phyloP scores from a whole-genome alignment of 2,888 invertebrate species.

The Amphipyra tragopoginis region DNA sequence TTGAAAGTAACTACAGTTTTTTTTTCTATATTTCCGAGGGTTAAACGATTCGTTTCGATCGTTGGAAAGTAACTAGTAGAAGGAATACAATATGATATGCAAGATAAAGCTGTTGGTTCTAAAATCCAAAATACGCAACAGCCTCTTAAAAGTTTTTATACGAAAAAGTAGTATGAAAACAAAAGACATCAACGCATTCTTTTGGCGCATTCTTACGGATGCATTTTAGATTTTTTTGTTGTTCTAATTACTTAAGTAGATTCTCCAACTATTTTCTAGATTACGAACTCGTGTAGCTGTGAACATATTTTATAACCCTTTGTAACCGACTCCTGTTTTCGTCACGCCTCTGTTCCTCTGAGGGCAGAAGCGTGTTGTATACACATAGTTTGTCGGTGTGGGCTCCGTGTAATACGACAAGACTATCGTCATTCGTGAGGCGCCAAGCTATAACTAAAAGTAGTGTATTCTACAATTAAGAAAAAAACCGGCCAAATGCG shows the following conservation, averaged over 20 bases:
- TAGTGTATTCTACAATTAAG: background rate
- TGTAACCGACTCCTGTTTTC: slow-evolving; percentile 8
- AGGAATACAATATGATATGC: background rate
- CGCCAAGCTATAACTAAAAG: background rate
- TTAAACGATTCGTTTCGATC: no score
- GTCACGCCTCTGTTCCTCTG: slow-evolving; percentile 14
- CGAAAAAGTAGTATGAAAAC: slow-evolving; percentile 33
- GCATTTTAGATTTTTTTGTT: background rate
- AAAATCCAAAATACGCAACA: slow-evolving; percentile 7
- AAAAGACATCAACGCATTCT: slow-evolving; percentile 69
- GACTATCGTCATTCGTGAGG: background rate
- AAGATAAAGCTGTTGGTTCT: background rate
- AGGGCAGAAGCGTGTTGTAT: slow-evolving; percentile 10
- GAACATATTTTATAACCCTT: slow-evolving; percentile 11
- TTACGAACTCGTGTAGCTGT: slow-evolving; percentile 1
- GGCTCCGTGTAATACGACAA: background rate
- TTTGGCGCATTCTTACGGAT: slow-evolving; percentile 5
- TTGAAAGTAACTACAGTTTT: no score
- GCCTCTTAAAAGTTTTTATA: slow-evolving; percentile 11
- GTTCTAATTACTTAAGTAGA: background rate
- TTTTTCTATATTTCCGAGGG: no score
- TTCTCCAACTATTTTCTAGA: background rate
- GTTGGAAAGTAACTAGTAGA: no score
- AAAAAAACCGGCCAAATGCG: no score
- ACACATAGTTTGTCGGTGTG: slow-evolving; percentile 12